phyloP scores from a whole-genome alignment of 2,888 invertebrate genomes.

The Ochropacha duplaris region DNA sequence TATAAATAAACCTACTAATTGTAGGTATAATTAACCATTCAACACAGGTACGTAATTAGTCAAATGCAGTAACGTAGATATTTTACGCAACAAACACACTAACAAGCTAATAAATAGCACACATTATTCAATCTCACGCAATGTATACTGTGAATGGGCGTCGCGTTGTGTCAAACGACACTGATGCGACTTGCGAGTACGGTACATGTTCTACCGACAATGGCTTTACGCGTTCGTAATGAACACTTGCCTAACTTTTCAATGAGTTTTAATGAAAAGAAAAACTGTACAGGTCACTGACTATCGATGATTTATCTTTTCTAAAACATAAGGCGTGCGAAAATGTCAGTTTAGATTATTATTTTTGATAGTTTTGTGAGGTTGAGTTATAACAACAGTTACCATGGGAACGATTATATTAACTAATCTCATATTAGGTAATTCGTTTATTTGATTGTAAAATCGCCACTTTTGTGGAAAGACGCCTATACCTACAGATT shows the following conservation, averaged over 20 bases:
- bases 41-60: constrained; percentile 21
- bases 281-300: too few relatives aligned
- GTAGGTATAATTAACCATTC: constrained; percentile 20
- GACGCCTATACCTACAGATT: too few relatives aligned
- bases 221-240: background rate
- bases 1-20: background rate
- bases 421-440: too few relatives aligned
- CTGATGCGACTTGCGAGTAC: background rate
- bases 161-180: constrained; percentile 5
- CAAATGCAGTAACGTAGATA: constrained; percentile 18
- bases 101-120: constrained; percentile 23
- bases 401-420: too few relatives aligned
- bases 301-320: too few relatives aligned
- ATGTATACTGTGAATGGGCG: constrained; percentile 19
- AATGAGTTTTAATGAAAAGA: background rate
- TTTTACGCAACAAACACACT: constrained; percentile 22
- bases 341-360: too few relatives aligned
- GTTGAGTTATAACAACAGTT: too few relatives aligned
- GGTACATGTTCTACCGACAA: background rate
- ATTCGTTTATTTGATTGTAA: too few relatives aligned
- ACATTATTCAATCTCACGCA: constrained; percentile 25
- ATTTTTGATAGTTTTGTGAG: too few relatives aligned
- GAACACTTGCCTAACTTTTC: background rate
- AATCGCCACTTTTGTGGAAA: too few relatives aligned
- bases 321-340: too few relatives aligned